Evolutionary conservation across 2,113 vertebrate species (phyloP), one percentile per base, ranked within the genome.

Genomic region (Clupea harengus): DNA sequence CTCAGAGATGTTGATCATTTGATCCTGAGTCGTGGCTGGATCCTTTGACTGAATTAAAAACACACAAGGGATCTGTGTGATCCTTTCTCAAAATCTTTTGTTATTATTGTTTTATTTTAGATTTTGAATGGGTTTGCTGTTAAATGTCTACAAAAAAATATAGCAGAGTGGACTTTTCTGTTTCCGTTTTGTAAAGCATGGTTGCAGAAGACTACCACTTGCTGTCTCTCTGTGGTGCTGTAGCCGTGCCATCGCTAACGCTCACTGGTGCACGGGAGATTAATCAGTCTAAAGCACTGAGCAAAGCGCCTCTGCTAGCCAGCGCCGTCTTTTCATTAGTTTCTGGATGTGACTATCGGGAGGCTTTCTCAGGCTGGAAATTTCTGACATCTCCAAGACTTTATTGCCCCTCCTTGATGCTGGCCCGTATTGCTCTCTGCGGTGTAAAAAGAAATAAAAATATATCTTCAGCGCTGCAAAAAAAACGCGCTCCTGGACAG

Each of bases 251-350:
- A n/a, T 1, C 28, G 28, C 28, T 75, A 39, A 9, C 4, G 11
- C 28, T 17, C 3, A 28, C 10, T 39, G 28, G 54, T 75, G 67
- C 28, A 4, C 25, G 67, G 9, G 72, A 78, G 72, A 78, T 78
- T 39, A 78, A 78, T 78, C 72, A 78, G 72, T 32, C 25, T 32
- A 8, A 32, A 44, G 28, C 72, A 13, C 25, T 5, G 25, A 78
- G 1, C 72, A 78, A 4, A 39, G 25, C 64, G 4, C 72, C 72
- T 39, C 28, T 39, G 82, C 32, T 64, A 45, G 22, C 82, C 54
- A n/a, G 49, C 22, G 18, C 82, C 25, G 32, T 83, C 52, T 60
- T 57, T 83, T 83, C 82, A 83, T 83, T 83, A 83, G 82, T 64
- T 44, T 15, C 28, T 60, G 39, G 18, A 45, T 60, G 25, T 3